These are phyloP conservation scores for Phalacrocorax pelagicus DNA, from an alignment of 2,113 vertebrate genomes.

Conservation along the genomic window DNA sequence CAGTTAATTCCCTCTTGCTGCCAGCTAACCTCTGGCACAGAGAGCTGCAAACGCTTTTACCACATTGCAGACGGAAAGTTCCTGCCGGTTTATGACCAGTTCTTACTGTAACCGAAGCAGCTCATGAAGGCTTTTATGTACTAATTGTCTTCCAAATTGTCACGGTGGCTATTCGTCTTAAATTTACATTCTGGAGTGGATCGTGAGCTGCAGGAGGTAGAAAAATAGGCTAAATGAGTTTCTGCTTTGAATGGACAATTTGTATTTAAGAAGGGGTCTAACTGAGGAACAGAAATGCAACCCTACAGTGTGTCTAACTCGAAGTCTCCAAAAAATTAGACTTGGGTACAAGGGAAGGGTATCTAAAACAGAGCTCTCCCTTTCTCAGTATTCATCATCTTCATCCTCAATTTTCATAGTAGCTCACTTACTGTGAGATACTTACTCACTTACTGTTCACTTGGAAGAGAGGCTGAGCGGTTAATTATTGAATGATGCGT, in stretches of 20 bases:
- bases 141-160: background rate
- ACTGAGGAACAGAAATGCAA: background rate
- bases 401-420: background rate
- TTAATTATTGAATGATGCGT: background rate
- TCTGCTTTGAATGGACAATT: background rate
- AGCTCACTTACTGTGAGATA: background rate
- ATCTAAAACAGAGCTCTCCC: background rate
- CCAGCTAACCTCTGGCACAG: background rate
- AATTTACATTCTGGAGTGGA: background rate
- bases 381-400: background rate
- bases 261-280: background rate
- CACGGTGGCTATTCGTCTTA: background rate
- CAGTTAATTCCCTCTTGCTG: background rate
- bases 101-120: conserved; percentile 12
- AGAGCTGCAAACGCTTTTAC: background rate
- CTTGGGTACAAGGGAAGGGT: background rate
- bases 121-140: background rate
- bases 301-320: background rate
- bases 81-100: background rate
- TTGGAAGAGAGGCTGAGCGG: background rate
- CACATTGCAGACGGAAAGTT: background rate
- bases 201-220: background rate
- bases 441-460: background rate
- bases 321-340: background rate
- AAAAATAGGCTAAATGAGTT: background rate